Evolutionary conservation across 1,140 invertebrate species (phyloP).

Genomic region (Aphelinus certus): DNA sequence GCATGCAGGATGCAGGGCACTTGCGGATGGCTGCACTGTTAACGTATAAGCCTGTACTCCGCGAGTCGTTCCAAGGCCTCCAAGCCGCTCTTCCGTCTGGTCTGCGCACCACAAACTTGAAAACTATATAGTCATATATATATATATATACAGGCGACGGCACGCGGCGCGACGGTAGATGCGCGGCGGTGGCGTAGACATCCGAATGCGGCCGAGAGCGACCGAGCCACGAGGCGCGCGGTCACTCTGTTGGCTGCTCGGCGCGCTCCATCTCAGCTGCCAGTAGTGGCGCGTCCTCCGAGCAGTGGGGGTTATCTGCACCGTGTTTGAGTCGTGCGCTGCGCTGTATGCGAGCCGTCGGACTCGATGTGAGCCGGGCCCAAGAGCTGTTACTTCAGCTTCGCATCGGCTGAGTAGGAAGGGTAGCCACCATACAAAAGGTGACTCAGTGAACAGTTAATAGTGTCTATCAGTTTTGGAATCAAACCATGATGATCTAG

Average conservation of each 20-base stretch:
- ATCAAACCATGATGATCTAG: no score
- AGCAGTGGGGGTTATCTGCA: conserved; percentile 49
- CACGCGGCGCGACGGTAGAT: conserved; percentile 41
- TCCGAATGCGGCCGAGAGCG: conserved; percentile 35
- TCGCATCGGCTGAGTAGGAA: background rate
- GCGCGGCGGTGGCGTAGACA: conserved; percentile 31
- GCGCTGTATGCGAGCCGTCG: background rate
- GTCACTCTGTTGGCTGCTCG: conserved; percentile 46
- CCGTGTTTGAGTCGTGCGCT: background rate
- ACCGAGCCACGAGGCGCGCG: conserved; percentile 48
- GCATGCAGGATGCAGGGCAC: no score
- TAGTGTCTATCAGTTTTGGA: no score
- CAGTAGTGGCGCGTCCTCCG: conserved; percentile 62
- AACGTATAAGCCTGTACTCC: no score
- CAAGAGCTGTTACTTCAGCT: background rate
- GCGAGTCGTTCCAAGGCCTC: no score
- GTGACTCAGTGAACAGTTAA: no score
- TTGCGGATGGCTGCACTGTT: no score
- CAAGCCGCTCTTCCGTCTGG: no score
- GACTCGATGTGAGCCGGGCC: conserved; percentile 1
- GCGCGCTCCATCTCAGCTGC: conserved; percentile 44
- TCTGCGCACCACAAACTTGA: no score
- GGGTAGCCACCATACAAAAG: no score
- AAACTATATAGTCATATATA: background rate
- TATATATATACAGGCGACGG: background rate